Evolutionary conservation across 1,140 invertebrate genomes (phyloP).

Genomic region (Apis mellifera): Amel_HAv3.1 CM009935.2:6253001-6253500

Average conservation of each 20-base stretch:
- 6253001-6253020: no score
- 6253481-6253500: no score
- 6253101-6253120: constrained; percentile 17
- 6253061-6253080: neutral
- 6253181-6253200: neutral
- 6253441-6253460: no score
- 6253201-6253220: constrained; percentile 9
- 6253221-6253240: neutral
- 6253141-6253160: constrained; percentile 48
- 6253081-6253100: neutral
- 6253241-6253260: constrained; percentile 27
- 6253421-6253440: no score
- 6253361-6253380: no score
- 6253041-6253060: neutral
- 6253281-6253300: neutral
- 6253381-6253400: no score
- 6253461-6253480: no score
- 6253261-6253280: constrained; percentile 27
- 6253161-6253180: constrained; percentile 13
- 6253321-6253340: no score
- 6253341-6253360: no score
- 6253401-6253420: no score
- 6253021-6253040: no score
- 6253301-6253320: neutral
- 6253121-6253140: neutral